These are phyloP conservation scores for Lysiphlebus fabarum DNA, from an alignment of 1,140 invertebrate species.

Conservation along the genomic window DNA sequence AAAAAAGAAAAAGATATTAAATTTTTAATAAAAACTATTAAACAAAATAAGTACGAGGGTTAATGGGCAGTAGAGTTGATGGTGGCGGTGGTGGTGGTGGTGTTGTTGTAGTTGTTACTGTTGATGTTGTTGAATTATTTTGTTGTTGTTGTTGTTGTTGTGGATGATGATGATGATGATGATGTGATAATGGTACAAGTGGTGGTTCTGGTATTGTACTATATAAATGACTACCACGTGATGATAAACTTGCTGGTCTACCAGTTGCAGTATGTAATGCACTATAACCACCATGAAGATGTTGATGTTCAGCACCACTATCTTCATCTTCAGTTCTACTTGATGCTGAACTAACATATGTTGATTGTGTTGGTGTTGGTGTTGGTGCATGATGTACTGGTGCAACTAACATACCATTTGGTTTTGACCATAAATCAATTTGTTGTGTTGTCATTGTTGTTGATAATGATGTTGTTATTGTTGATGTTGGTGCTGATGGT, in stretches of 20 bases:
- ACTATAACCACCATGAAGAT: constrained; percentile 44
- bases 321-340: constrained; percentile 62
- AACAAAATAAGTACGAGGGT: constrained; percentile 54
- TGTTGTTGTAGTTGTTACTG: too few species aligned
- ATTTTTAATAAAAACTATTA: constrained; percentile 23
- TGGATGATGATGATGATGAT: too few species aligned
- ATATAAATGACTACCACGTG: constrained; percentile 54
- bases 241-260: constrained; percentile 48
- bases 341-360: constrained; percentile 63
- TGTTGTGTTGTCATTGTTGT: constrained; percentile 57
- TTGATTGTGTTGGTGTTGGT: constrained; percentile 63
- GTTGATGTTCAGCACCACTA: constrained; percentile 57
- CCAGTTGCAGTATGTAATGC: constrained; percentile 42
- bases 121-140: too few species aligned
- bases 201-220: constrained; percentile 58
- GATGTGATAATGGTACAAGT: constrained; percentile 14
- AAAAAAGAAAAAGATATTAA: too few species aligned
- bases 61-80: constrained; percentile 32
- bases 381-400: constrained; percentile 54
- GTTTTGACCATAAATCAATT: constrained; percentile 57
- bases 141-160: too few species aligned
- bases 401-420: constrained; percentile 39
- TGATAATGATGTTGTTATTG: constrained; percentile 52
- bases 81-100: constrained; percentile 1
- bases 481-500: constrained; percentile 49